Base-by-base conservation (phyloP, 2,113 vertebrate genomes). In the Oxyruncus cristatus region DNA sequence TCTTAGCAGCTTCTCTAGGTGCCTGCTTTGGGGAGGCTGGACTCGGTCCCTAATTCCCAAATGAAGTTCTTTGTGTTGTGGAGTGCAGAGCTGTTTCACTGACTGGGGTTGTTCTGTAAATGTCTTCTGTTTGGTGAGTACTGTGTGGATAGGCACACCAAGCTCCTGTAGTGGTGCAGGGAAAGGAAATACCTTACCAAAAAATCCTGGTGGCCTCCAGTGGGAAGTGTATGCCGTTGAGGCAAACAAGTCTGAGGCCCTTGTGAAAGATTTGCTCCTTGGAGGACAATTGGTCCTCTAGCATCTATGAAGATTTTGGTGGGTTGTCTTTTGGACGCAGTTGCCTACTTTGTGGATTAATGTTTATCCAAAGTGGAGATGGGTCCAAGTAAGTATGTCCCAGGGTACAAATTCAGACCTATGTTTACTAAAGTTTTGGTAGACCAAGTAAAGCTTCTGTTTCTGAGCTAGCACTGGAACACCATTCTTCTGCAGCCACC, bases 241-340 rank as follows among this genome's bases (percentile, higher is more conserved):
- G 30, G 26, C 62, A 42, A 71, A 28, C 7, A 37, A 28, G 27
- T 50, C 27, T 22, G 53, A 80, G 56, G 33, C 11, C 20, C 8
- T 3, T 1, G 3, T 23, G 35, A 55, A 37, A 44, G 28, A 32
- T 52, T 70, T 0, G 0, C 8, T 52, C 24, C 30, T 19, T 58
- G 30, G 18, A 61, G 35, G 21, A n/a, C 39, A 70, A 1, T 5
- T 59, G 3, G 2, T 50, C 26, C 32, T 46, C 32, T 13, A 39
- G 14, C 1, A 1, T 32, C 65, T 65, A 27, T 47, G 30, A 35
- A 58, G 16, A 10, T 17, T 85, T 73, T 27, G 8, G 18, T 42
- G 26, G 41, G 8, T 8, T 6, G 11, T 20, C 17, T 83, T 92
- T 85, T 32, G 24, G 62, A 46, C 22, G 30, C 21, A 61, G 39